Percentiles rank a stretch among this genome's conserved stretches.
Conservation (phyloP, 1,140 invertebrate genomes). For the Chymomyza costata region DNA sequence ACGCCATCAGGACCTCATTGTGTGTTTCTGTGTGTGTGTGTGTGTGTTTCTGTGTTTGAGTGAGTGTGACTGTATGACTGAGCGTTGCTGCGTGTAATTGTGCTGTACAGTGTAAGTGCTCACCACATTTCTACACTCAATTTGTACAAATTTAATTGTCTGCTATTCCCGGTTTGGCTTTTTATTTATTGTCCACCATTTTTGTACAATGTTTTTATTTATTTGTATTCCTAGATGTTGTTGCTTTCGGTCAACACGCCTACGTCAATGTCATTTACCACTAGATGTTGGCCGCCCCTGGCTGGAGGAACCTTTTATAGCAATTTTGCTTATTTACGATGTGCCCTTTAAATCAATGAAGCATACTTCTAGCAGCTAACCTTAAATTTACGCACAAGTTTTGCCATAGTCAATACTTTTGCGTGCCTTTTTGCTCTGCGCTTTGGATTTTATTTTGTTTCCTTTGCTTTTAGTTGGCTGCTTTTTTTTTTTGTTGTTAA, state of each 20-base stretch:
- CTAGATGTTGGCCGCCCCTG: constrained; percentile 30
- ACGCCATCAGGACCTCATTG: constrained; percentile 45
- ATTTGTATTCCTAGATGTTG: constrained; percentile 15
- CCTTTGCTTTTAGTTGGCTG: constrained; percentile 13
- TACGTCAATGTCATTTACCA: constrained; percentile 41
- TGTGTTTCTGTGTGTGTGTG: constrained; percentile 10
- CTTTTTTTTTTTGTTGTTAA: constrained; percentile 42
- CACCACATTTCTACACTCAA: constrained; percentile 70
- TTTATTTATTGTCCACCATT: constrained; percentile 39
- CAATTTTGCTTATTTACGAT: constrained; percentile 69
- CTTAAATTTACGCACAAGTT: constrained; percentile 66
- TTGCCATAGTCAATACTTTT: constrained; percentile 1
- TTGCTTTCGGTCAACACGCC: constrained; percentile 51
- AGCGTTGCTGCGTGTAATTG: too few species aligned
- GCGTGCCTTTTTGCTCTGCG: neutral
- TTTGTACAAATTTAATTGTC: constrained; percentile 73
- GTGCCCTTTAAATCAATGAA: constrained; percentile 69
- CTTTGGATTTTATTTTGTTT: neutral
- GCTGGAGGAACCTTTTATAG: constrained; percentile 50
- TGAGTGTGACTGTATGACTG: too few species aligned
- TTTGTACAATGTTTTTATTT: constrained; percentile 21
- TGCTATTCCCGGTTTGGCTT: constrained; percentile 39
- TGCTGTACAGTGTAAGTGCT: too few species aligned
- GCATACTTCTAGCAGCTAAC: constrained; percentile 54
- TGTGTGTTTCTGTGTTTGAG: constrained; percentile 24